Evolutionary conservation across 2,888 invertebrate genomes (phyloP), one percentile per base, ranked within the genome.

Genomic region (Mesorhabditis spiculigera): DNA sequence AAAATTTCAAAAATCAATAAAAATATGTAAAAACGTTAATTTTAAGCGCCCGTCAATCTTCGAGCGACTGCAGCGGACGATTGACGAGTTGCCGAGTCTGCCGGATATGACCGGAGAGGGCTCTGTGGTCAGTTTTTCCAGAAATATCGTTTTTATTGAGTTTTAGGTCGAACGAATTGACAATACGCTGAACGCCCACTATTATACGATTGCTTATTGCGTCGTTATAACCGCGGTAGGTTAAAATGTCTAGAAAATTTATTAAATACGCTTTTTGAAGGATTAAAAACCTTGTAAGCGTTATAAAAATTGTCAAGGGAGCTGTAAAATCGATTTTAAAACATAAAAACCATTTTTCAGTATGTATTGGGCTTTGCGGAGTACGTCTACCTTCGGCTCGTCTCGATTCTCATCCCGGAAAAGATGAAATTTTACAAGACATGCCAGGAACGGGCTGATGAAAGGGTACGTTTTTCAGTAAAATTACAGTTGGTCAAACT

Each of bases 351-450:
- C n/a, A 70, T 16, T 63, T 80, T 81, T 67, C 73, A 83, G 83
- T 83, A 83, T 68, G 68, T 82, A 13, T 71, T 82, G 16, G 81
- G 81, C 5, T 81, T 83, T 69, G 75, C 78, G 58, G 80, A 80
- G 66, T 83, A 83, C 68, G 45, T 82, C 10, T 83, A 83, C 70
- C 75, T 83, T 61, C 80, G 83, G 4, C 69, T 83, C 61, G 74
- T 79, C 4, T 78, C 77, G 8, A 42, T 81, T 1, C 68, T 82
- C 16, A 72, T 74, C 10, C 82, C 82, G 3, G 78, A 82, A 58
- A 75, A 73, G 13, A 71, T 78, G 5, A 65, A 50, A 50, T 50
- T 50, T 50, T 50, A 50, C 58, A 50, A 50, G 58, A 50, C 58
- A 13, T 50, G 58, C 58, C 58, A 50, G n/a, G 58, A 50, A 50